Evolutionary conservation across 2,113 vertebrate species (phyloP), one percentile per base, ranked within the genome.

Genomic region (Malurus cyaneus): DNA sequence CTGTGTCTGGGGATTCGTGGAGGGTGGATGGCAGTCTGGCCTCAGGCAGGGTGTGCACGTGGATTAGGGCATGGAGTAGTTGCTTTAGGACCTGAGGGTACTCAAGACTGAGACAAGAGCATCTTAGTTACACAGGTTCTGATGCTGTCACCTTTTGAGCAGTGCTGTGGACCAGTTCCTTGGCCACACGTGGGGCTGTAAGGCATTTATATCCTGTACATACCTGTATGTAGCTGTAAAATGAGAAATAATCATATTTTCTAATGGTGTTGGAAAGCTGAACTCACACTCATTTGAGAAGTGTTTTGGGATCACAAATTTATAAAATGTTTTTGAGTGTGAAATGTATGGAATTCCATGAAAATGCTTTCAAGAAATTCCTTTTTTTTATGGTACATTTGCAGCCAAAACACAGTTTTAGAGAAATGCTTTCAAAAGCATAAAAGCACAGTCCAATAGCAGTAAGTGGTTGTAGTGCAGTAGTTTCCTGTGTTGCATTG

Each of bases 151-250:
- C 6, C 57, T 79, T 86, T 12, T 23, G 15, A 56, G 19, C 73
- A 18, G 50, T 54, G 14, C 56, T 39, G 26, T 26, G 26, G 57
- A 5, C 14, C 14, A 47, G 59, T 39, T 72, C 32, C 50, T 62
- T 6, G 3, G 23, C 47, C 39, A 4, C 10, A 0, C 1, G 0
- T 46, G 53, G 26, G 52, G 12, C 5, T 7, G 0, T 17, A 31
- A 42, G 24, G 24, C 8, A 16, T 23, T 79, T 53, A 26, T 24
- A 7, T 42, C 25, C 46, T 60, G 24, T 56, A 12, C 19, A 1
- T 39, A 29, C 12, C 49, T 73, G 44, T 50, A 26, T 0, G 0
- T 32, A 8, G 42, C 34, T 86, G 50, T 67, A 17, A 67, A 67
- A 34, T 44, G n/a, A 32, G 46, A 66, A 73, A 7, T 23, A 14